phyloP scores from a whole-genome alignment of 2,113 vertebrate genomes.

The Pelusios castaneus region DNA sequence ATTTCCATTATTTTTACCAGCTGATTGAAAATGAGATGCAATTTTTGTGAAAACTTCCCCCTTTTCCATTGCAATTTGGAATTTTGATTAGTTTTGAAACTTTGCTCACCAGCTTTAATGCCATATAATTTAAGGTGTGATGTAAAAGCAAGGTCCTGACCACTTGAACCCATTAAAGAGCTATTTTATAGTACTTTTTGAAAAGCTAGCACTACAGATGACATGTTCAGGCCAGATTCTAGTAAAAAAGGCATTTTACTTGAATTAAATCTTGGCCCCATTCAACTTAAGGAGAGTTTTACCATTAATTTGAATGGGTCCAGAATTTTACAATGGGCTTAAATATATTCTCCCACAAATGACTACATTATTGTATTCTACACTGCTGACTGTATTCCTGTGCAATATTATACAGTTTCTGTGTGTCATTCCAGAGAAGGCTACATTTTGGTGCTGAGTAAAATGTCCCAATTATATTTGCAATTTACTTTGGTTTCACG shows the following conservation, averaged over 20 bases:
- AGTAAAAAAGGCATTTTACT: not conserved
- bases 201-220: not conserved
- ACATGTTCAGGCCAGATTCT: not conserved
- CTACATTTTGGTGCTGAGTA: not conserved
- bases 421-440: not conserved
- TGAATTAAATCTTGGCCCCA: not conserved
- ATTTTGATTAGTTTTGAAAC: not conserved
- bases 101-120: not conserved
- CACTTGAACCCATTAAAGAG: not conserved
- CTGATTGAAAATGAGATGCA: not conserved
- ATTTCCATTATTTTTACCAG: constrained; percentile 2
- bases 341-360: not conserved
- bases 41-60: not conserved
- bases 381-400: not conserved
- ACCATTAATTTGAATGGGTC: not conserved
- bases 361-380: rapidly evolving
- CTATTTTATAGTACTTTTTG: not conserved
- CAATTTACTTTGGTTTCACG: not conserved
- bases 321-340: not conserved
- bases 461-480: not conserved
- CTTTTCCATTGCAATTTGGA: not conserved
- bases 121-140: constrained; percentile 10
- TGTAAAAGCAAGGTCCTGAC: not conserved
- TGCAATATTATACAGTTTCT: not conserved
- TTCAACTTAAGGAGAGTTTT: not conserved